phyloP scores from a whole-genome alignment of 2,888 invertebrate genomes.

The Taphrorychus bicolor region DNA sequence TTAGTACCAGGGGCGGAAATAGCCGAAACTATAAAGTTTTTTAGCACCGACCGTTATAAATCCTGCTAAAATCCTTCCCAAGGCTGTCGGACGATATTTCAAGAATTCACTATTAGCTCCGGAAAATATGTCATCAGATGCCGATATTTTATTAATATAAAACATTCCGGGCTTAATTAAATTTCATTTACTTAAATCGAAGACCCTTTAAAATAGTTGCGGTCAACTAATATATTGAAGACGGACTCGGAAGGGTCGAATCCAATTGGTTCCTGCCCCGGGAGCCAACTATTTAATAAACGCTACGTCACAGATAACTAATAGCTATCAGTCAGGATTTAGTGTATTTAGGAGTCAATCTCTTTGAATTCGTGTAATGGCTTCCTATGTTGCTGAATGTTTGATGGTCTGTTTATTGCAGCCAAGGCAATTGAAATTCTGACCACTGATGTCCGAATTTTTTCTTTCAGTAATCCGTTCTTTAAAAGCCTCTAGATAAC shows the following conservation, averaged over 20 bases:
- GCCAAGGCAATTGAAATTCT: too few relatives aligned
- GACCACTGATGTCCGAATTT: too few relatives aligned
- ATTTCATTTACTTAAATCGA: conserved; percentile 40
- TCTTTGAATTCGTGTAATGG: background rate
- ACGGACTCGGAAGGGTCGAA: conserved; percentile 11
- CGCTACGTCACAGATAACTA: background rate
- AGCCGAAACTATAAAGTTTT: conserved; percentile 28
- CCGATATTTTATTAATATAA: conserved; percentile 45
- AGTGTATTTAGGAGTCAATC: background rate
- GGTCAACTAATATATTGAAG: conserved; percentile 26
- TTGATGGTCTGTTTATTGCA: too few relatives aligned
- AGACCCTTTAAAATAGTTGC: conserved; percentile 26
- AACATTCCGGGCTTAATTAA: conserved; percentile 46
- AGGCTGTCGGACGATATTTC: conserved; percentile 44
- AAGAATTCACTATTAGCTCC: conserved; percentile 50
- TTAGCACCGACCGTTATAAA: conserved; percentile 12
- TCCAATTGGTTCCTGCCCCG: background rate
- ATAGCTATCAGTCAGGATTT: background rate
- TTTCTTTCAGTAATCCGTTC: too few relatives aligned
- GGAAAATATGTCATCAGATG: conserved; percentile 48
- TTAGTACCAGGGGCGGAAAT: conserved; percentile 23
- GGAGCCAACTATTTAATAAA: background rate
- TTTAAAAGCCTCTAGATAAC: too few relatives aligned
- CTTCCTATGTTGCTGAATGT: background rate
- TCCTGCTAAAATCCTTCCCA: conserved; percentile 17